Percentiles rank a stretch among this genome's conserved stretches.
These are phyloP conservation scores for Setophaga kirtlandii DNA, from an alignment of 2,113 vertebrate species.

Conservation along the genomic window DNA sequence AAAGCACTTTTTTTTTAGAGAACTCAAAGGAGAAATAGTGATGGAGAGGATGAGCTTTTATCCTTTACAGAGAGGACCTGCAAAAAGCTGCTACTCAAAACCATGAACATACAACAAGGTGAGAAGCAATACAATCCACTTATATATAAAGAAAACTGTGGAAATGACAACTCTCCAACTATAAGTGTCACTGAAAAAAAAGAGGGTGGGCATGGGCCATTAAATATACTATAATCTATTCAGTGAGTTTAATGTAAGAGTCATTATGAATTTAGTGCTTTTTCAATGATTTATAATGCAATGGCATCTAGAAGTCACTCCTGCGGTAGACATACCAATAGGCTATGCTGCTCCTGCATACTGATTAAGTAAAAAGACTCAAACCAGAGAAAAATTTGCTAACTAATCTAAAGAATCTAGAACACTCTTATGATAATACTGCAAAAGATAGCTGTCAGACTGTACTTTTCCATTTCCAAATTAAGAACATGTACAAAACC, in stretches of 20 bases:
- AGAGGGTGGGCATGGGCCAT: neutral
- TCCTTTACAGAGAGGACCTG: neutral
- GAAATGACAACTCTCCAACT: neutral
- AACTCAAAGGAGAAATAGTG: slow-evolving; percentile 8
- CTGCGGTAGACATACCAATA: neutral
- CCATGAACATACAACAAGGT: neutral
- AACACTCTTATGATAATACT: neutral
- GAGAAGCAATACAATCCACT: neutral
- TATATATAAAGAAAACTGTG: neutral
- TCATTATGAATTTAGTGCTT: slow-evolving; percentile 7
- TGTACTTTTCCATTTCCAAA: neutral
- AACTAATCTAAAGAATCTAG: neutral
- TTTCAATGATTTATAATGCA: slow-evolving; percentile 22
- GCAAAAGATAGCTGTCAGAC: neutral
- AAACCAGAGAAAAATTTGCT: neutral
- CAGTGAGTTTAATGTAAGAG: neutral
- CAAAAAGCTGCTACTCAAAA: neutral
- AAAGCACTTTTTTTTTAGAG: neutral
- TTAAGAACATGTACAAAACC: neutral
- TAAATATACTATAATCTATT: slow-evolving; percentile 1
- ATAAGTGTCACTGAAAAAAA: neutral
- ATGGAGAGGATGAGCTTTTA: neutral
- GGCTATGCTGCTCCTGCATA: neutral
- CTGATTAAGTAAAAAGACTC: neutral
- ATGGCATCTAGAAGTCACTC: neutral